Evolutionary conservation across 2,797 vertebrate species (phyloP), one percentile per base, ranked within the genome.

Genomic region (Anguilla anguilla): DNA sequence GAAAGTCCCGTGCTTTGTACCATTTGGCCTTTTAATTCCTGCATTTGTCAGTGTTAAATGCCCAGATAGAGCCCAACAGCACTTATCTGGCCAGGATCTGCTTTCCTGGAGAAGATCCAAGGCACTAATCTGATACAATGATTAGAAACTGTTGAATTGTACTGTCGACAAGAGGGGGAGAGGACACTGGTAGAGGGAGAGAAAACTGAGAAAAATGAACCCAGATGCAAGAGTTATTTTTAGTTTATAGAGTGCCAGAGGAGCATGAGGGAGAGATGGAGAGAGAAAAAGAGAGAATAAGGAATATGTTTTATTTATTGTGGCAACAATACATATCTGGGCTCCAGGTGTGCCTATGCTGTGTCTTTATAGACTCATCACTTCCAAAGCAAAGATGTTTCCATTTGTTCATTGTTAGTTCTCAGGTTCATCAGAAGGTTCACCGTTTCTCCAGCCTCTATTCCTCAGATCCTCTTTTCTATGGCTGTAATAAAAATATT

Each of bases 171-270:
- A 89, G 81, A 64, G 81, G 82, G 81, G 53, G 85, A 86, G 51
- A 84, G 87, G 88, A 89, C 85, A 86, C 85, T 81, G 31, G 69
- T 35, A 69, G 35, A 74, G 64, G 81, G 72, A 53, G 49, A 84
- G 85, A 89, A 85, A 86, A 84, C 69, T 84, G 57, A 85, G 84
- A 82, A 89, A 87, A 86, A 88, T 87, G 87, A 86, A 84, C 79
- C 87, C 89, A 55, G 67, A 87, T 89, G 90, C 72, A 64, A n/a
- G 72, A 86, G 84, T 89, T 90, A 88, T 89, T 89, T 90, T 88
- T 86, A 90, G 86, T 83, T 83, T 85, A 87, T 87, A 69, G 79
- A 67, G 85, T 59, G 81, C 81, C 25, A 57, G 77, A 57, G 61
- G 49, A 31, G 35, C 43, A 49, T 84, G 55, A 83, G 79, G 31